Evolutionary conservation across 2,113 vertebrate species (phyloP).

Genomic region (Aplodontia rufa): DNA sequence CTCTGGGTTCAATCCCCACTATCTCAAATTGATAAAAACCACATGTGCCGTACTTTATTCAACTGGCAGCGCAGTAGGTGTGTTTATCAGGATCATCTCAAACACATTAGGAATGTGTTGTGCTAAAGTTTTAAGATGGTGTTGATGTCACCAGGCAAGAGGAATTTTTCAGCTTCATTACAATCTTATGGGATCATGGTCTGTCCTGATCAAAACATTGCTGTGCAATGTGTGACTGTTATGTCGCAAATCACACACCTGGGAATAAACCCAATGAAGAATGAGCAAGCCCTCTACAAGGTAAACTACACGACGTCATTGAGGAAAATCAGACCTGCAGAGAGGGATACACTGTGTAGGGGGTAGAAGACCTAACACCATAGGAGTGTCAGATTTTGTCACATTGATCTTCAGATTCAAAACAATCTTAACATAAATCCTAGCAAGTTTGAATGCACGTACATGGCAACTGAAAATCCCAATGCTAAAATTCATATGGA

Average conservation of each 20-base stretch:
- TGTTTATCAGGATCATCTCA: not conserved
- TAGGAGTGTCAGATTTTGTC: not conserved
- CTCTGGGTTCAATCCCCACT: too few species aligned
- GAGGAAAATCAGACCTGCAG: not conserved
- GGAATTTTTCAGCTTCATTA: too few species aligned
- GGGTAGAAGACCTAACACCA: not conserved
- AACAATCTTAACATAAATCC: not conserved
- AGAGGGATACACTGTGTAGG: not conserved
- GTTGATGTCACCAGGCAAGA: not conserved
- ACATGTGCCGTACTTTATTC: too few species aligned
- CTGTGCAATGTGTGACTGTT: not conserved
- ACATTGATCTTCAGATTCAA: not conserved
- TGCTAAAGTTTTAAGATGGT: not conserved
- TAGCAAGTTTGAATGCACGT: not conserved
- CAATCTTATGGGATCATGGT: not conserved
- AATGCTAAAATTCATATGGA: not conserved
- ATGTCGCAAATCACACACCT: not conserved
- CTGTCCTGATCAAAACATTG: too few species aligned
- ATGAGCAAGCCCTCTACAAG: not conserved
- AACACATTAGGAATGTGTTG: not conserved
- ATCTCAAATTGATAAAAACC: not conserved
- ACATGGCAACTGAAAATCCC: not conserved
- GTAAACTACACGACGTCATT: not conserved
- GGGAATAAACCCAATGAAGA: not conserved
- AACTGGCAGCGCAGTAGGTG: not conserved